Percentiles rank a stretch among this genome's conserved stretches.
Evolutionary conservation across 2,113 vertebrate genomes (phyloP).

Genomic region (Tragelaphus imberbis): DNA sequence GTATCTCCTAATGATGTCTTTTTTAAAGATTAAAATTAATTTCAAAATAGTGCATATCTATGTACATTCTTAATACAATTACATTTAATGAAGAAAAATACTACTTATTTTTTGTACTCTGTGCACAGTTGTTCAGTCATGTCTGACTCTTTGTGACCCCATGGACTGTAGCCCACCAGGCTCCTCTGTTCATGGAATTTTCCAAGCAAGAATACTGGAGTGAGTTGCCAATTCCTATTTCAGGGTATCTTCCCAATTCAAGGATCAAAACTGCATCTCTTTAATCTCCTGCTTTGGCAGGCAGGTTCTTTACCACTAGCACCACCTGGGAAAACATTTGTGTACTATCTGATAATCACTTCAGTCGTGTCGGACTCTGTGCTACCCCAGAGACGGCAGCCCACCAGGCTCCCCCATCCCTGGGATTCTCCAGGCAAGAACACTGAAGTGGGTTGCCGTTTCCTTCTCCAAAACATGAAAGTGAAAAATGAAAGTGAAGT

Average conservation of each 20-base stretch:
- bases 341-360: too few relatives aligned
- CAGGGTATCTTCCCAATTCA: background rate
- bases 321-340: background rate
- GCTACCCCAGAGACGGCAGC: too few relatives aligned
- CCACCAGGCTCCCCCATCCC: too few relatives aligned
- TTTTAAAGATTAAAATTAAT: background rate
- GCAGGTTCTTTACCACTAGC: background rate
- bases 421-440: too few relatives aligned
- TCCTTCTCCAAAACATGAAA: too few relatives aligned
- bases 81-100: constrained; percentile 19
- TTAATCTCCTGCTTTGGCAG: background rate
- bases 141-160: background rate
- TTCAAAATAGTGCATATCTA: background rate
- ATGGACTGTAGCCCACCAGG: background rate
- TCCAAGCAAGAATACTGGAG: background rate
- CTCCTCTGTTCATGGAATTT: background rate
- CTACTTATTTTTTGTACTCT: background rate
- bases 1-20: background rate
- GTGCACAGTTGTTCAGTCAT: background rate
- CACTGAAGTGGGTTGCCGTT: too few relatives aligned
- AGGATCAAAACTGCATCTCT: background rate
- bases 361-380: too few relatives aligned
- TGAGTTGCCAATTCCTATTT: background rate
- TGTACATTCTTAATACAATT: constrained; percentile 33
- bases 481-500: too few relatives aligned